These are phyloP conservation scores for Agelastica alni DNA, from an alignment of 2,888 invertebrate species.

Conservation along the genomic window DNA sequence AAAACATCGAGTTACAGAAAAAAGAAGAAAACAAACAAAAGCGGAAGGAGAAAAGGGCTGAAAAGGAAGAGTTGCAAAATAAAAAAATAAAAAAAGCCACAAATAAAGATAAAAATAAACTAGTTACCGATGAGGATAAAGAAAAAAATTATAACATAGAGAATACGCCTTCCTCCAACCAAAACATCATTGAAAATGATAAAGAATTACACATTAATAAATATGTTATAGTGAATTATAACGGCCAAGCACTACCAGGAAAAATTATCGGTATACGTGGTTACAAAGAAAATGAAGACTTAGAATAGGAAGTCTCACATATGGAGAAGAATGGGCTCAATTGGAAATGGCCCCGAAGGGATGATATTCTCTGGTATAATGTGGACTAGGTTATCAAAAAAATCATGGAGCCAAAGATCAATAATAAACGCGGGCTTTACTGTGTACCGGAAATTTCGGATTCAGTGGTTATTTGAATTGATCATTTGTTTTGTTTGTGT, in stretches of 20 bases:
- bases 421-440: not conserved
- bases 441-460: not conserved
- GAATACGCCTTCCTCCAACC: not conserved
- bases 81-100: constrained; percentile 9
- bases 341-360: constrained; percentile 15
- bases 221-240: constrained; percentile 27
- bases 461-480: no score
- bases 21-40: constrained; percentile 9
- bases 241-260: constrained; percentile 23
- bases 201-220: constrained; percentile 20
- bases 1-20: no score
- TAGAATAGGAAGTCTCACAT: constrained; percentile 8
- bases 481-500: no score
- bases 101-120: constrained; percentile 7
- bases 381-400: constrained; percentile 1
- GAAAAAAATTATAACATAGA: constrained; percentile 8
- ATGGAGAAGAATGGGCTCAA: constrained; percentile 15
- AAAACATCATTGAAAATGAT: constrained; percentile 13
- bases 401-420: not conserved
- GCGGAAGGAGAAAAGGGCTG: not conserved
- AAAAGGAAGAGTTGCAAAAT: constrained; percentile 13
- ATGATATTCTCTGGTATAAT: constrained; percentile 10
- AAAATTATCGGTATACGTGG: constrained; percentile 20
- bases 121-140: constrained; percentile 4
- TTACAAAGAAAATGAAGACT: constrained; percentile 6